phyloP scores from a whole-genome alignment of 2,113 vertebrate species.

The Ibidorhyncha struthersii region DNA sequence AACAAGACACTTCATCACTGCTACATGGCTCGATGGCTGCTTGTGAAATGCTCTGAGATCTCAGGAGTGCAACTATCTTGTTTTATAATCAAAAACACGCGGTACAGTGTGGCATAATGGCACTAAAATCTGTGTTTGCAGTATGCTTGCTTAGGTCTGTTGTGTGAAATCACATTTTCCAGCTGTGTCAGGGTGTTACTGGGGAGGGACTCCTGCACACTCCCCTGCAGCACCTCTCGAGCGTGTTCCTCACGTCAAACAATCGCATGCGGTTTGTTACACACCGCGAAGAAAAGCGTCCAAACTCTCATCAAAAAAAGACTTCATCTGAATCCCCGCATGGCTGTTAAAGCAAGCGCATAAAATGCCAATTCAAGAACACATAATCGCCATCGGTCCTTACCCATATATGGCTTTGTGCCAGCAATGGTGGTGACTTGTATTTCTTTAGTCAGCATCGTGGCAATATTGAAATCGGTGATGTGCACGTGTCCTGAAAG shows the following conservation, averaged over 20 bases:
- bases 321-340: neutral
- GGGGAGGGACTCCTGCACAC: too few species aligned
- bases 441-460: slow-evolving; percentile 84
- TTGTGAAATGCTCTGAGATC: neutral
- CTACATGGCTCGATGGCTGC: neutral
- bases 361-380: accelerated
- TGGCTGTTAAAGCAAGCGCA: neutral
- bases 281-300: neutral
- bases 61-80: neutral
- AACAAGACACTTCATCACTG: neutral
- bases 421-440: slow-evolving; percentile 90
- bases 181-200: neutral
- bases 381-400: accelerated
- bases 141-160: neutral
- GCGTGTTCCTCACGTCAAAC: neutral
- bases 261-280: accelerated
- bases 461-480: slow-evolving; percentile 97
- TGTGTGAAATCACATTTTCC: neutral
- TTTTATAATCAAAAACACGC: neutral
- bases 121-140: neutral
- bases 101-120: too few species aligned
- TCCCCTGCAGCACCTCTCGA: neutral
- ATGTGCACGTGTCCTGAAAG: slow-evolving; percentile 90
- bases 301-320: neutral
- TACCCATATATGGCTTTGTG: slow-evolving; percentile 99